Conservation (phyloP, 2,888 invertebrate genomes). For the Cenopis cana region DNA sequence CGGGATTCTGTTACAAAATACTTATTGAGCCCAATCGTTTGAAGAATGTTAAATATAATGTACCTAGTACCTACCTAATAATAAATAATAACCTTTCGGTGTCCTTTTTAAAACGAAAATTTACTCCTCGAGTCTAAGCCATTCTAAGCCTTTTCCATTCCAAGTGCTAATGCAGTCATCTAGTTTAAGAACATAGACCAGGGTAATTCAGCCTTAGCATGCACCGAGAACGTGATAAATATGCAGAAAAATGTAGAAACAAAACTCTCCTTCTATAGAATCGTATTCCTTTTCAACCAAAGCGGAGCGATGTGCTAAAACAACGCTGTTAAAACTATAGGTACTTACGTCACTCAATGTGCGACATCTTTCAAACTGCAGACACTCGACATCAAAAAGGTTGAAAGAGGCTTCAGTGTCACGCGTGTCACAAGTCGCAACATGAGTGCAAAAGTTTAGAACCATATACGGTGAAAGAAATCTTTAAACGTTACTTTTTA, state of each 20-base stretch:
- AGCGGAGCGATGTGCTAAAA: neutral
- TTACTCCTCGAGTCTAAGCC: too few relatives aligned
- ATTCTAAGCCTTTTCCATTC: too few relatives aligned
- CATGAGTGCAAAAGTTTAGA: neutral
- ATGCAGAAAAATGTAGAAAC: neutral
- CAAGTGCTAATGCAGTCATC: too few relatives aligned
- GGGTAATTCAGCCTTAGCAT: neutral
- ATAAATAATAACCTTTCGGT: too few relatives aligned
- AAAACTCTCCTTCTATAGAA: neutral
- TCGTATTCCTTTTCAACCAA: neutral
- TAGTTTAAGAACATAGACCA: neutral
- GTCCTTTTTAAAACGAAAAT: too few relatives aligned
- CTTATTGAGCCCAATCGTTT: too few relatives aligned
- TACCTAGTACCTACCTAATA: too few relatives aligned
- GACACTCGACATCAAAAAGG: slow-evolving; percentile 20
- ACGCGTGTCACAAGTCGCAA: slow-evolving; percentile 8
- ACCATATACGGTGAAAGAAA: slow-evolving; percentile 3
- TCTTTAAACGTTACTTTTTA: neutral
- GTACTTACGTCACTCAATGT: neutral
- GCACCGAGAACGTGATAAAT: neutral
- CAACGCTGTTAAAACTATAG: neutral
- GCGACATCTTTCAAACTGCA: slow-evolving; percentile 14
- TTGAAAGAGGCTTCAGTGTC: slow-evolving; percentile 26
- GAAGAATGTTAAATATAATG: too few relatives aligned
- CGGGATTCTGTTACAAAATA: too few relatives aligned